Conservation (phyloP, 2,113 vertebrate genomes). For the Ploceus nigricollis region DNA sequence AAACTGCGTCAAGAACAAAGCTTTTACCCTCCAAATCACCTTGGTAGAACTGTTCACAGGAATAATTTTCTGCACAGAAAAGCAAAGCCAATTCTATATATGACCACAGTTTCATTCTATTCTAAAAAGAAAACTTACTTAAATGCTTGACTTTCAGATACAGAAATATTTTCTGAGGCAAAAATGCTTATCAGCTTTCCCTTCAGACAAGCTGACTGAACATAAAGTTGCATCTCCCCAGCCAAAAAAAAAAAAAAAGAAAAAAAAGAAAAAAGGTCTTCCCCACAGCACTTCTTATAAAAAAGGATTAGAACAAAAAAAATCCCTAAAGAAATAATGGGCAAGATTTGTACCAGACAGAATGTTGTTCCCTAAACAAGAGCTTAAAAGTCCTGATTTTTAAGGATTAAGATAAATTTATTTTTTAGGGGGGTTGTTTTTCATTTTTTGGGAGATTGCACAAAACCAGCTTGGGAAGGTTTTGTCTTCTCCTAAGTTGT, state of each 20-base stretch:
- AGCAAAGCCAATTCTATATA: conserved; percentile 17
- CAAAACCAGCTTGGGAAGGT: not conserved
- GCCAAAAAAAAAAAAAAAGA: not conserved
- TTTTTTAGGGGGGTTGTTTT: not conserved
- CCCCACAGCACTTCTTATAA: not conserved
- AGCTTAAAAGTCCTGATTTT: not conserved
- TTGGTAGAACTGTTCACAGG: not conserved
- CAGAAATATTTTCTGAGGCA: not conserved
- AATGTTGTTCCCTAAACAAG: not conserved
- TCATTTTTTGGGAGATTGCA: not conserved
- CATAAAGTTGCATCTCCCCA: not conserved
- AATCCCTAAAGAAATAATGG: not conserved
- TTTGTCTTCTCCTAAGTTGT: not conserved
- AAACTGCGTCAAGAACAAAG: conserved; percentile 6
- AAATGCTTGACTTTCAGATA: not conserved
- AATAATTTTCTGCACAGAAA: conserved; percentile 2
- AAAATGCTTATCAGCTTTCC: not conserved
- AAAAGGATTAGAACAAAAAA: not conserved
- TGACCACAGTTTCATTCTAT: not conserved
- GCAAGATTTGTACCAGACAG: not conserved
- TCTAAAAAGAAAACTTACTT: not conserved
- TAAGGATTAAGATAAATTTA: not conserved
- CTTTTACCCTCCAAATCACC: conserved; percentile 17
- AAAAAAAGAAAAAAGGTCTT: not conserved
- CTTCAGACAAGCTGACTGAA: not conserved